These are phyloP conservation scores for Zaprionus camerounensis DNA, from an alignment of 1,140 invertebrate species.

Conservation along the genomic window DNA sequence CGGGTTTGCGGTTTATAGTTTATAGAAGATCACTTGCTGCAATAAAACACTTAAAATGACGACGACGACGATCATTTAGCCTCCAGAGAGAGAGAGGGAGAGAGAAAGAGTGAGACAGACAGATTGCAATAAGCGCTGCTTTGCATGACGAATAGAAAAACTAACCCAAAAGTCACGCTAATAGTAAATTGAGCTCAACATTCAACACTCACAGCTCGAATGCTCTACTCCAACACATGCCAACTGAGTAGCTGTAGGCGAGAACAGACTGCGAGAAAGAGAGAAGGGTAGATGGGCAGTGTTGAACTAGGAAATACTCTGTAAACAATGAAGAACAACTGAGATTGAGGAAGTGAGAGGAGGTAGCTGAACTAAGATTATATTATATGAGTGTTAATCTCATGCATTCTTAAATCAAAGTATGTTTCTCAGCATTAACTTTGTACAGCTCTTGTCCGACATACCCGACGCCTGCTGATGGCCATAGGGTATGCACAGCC, in stretches of 20 bases:
- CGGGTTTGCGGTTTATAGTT: conserved; percentile 51
- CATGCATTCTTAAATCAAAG: too few relatives aligned
- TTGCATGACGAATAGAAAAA: conserved; percentile 82
- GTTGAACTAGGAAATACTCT: neutral
- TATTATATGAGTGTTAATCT: neutral
- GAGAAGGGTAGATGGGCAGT: neutral
- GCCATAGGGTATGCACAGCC: conserved; percentile 32
- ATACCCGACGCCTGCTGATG: conserved; percentile 4
- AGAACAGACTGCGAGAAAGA: conserved; percentile 7
- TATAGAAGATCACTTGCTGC: conserved; percentile 75
- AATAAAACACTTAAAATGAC: conserved; percentile 72
- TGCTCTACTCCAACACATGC: conserved; percentile 61
- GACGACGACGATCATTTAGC: conserved; percentile 54
- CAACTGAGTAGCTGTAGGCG: conserved; percentile 22
- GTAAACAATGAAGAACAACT: neutral
- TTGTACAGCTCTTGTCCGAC: neutral
- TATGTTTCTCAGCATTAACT: neutral
- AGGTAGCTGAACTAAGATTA: neutral
- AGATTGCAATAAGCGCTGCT: conserved; percentile 67
- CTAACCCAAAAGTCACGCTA: conserved; percentile 82
- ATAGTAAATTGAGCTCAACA: conserved; percentile 74
- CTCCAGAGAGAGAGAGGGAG: conserved; percentile 32
- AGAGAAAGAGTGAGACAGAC: neutral
- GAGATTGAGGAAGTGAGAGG: neutral
- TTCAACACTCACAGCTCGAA: conserved; percentile 46